Evolutionary conservation across 2,797 vertebrate genomes (phyloP).

Genomic region (Pseudochaenichthys georgianus): DNA sequence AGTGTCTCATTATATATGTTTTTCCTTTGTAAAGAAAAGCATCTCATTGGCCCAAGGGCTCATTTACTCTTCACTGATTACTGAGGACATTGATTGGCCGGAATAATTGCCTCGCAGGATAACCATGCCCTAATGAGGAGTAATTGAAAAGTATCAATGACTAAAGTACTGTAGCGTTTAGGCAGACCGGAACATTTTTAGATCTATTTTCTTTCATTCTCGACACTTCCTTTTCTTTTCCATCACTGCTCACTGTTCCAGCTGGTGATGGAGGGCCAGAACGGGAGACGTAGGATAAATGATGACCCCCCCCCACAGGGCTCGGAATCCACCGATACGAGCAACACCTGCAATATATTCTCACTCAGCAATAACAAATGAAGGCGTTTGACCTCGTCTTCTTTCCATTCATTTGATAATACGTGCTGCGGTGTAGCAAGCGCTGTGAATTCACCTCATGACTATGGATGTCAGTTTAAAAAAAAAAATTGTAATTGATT

Average conservation of each 20-base stretch:
- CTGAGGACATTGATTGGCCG: conserved; percentile 77
- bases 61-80: conserved; percentile 69
- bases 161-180: conserved; percentile 50
- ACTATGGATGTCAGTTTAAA: conserved; percentile 3
- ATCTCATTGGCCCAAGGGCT: conserved; percentile 51
- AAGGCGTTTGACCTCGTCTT: conserved; percentile 21
- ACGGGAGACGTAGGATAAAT: conserved; percentile 32
- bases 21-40: conserved; percentile 40
- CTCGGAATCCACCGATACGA: conserved; percentile 28
- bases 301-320: conserved; percentile 30
- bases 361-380: conserved; percentile 38
- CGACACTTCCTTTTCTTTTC: background rate
- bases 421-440: conserved; percentile 8
- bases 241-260: conserved; percentile 1
- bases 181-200: conserved; percentile 35
- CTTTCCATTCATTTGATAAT: conserved; percentile 16
- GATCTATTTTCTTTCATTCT: conserved; percentile 35
- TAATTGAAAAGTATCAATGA: conserved; percentile 76
- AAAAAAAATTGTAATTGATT: conserved; percentile 6
- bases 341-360: conserved; percentile 28
- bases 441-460: conserved; percentile 14
- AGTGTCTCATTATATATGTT: conserved; percentile 20
- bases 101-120: conserved; percentile 70
- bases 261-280: conserved; percentile 37
- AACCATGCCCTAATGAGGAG: conserved; percentile 72